Conservation (phyloP, 1,140 invertebrate genomes). For the Drosophila obscura region DNA sequence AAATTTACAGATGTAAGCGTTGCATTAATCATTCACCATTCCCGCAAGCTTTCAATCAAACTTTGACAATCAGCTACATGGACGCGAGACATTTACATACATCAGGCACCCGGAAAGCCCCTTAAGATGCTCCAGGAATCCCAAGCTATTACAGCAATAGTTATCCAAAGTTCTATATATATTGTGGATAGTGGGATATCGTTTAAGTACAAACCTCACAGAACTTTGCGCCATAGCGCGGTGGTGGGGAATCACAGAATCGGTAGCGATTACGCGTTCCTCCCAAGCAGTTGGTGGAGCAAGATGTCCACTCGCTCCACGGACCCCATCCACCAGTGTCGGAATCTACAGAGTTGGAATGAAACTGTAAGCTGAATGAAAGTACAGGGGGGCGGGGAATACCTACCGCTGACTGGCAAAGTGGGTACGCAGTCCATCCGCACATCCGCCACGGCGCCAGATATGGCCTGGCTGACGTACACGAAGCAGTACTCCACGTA, state of each 20-base stretch:
- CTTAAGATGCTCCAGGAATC: conserved; percentile 30
- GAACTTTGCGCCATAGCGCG: conserved; percentile 92
- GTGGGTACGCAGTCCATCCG: conserved; percentile 92
- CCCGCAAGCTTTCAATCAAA: conserved; percentile 40
- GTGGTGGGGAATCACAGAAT: conserved; percentile 93
- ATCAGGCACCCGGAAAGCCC: conserved; percentile 8
- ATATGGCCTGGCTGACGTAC: conserved; percentile 92
- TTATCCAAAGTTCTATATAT: neutral
- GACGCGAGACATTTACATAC: conserved; percentile 7
- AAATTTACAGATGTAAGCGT: conserved; percentile 11
- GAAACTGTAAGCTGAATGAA: neutral
- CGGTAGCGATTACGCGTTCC: conserved; percentile 91
- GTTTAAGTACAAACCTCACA: conserved; percentile 88
- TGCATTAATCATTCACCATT: conserved; percentile 39
- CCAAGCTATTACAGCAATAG: conserved; percentile 2
- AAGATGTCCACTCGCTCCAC: conserved; percentile 93
- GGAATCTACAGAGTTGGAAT: conserved; percentile 85
- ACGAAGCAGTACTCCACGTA: conserved; percentile 94
- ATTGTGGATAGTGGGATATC: neutral
- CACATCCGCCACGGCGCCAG: conserved; percentile 91
- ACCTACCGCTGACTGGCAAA: conserved; percentile 89
- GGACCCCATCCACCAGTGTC: conserved; percentile 91
- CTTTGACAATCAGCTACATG: conserved; percentile 41
- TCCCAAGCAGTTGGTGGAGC: conserved; percentile 91
- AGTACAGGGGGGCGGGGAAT: neutral